Conservation (phyloP, 2,113 vertebrate species). For the Eublepharis macularius region DNA sequence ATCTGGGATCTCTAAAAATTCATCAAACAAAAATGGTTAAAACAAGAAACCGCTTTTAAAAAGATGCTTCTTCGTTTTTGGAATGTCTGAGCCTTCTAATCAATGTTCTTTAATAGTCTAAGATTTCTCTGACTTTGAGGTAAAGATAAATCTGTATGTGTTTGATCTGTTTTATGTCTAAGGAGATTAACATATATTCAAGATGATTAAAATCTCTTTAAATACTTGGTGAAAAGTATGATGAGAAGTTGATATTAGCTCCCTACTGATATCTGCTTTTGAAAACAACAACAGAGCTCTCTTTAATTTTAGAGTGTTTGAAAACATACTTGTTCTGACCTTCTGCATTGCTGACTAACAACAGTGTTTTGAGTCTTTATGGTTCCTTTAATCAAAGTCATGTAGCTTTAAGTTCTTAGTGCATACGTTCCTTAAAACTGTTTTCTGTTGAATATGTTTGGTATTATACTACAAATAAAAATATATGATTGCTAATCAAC, state of each 20-base stretch:
- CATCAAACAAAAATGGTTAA: neutral
- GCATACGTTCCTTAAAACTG: neutral
- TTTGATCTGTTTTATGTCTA: conserved; percentile 67
- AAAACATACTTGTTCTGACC: fast-evolving
- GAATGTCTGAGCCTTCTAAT: conserved; percentile 45
- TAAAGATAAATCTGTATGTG: conserved; percentile 51
- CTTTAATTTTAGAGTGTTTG: neutral
- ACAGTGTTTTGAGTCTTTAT: neutral
- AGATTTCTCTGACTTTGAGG: conserved; percentile 58
- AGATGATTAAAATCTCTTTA: conserved; percentile 65
- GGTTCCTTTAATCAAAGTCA: neutral
- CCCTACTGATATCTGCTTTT: conserved; percentile 45
- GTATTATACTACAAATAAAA: neutral
- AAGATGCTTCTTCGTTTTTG: conserved; percentile 42
- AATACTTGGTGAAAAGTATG: conserved; percentile 46
- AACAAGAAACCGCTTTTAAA: conserved; percentile 36
- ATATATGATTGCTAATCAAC: neutral
- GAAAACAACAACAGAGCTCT: conserved; percentile 19
- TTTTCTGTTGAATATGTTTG: neutral
- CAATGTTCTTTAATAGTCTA: conserved; percentile 49
- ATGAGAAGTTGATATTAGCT: conserved; percentile 44
- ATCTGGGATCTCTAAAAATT: conserved; percentile 45
- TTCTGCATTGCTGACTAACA: fast-evolving
- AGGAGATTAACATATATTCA: conserved; percentile 67
- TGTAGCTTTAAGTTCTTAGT: neutral